Conservation (phyloP, 37 sponge, comb jelly and placozoan species). For the Beroe forskalii region DNA sequence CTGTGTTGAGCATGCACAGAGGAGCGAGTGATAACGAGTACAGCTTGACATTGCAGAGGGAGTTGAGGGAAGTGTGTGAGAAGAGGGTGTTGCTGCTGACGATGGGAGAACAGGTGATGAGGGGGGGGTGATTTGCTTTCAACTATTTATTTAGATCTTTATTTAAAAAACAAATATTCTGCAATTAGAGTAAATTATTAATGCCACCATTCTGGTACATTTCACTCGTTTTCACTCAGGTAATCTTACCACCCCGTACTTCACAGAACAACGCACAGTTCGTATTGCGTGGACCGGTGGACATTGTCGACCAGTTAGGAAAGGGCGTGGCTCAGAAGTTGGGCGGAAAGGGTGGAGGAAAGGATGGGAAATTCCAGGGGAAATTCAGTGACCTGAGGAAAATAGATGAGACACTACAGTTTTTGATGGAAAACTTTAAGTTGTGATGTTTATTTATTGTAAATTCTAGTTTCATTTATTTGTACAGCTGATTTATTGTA, state of each 20-base stretch:
- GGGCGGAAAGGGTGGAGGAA: slow-evolving; percentile 93
- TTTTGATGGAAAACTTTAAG: slow-evolving; percentile 52
- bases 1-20: background rate
- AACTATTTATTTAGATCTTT: no score
- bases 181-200: no score
- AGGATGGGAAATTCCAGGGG: slow-evolving; percentile 88
- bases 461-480: no score
- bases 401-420: slow-evolving; percentile 55
- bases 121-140: no score
- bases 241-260: no score
- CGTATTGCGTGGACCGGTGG: slow-evolving; percentile 66
- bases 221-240: no score
- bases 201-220: no score
- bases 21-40: background rate
- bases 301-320: slow-evolving; percentile 14
- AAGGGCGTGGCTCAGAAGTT: slow-evolving; percentile 76
- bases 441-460: no score
- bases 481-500: no score
- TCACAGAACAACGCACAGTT: slow-evolving; percentile 73
- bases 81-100: slow-evolving; percentile 45
- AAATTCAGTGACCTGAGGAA: slow-evolving; percentile 76
- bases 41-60: slow-evolving; percentile 36
- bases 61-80: slow-evolving; percentile 20
- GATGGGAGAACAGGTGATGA: slow-evolving; percentile 26
- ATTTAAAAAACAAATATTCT: no score